Base-by-base conservation (phyloP, 2,113 vertebrate species). In the Cavia porcellus region DNA sequence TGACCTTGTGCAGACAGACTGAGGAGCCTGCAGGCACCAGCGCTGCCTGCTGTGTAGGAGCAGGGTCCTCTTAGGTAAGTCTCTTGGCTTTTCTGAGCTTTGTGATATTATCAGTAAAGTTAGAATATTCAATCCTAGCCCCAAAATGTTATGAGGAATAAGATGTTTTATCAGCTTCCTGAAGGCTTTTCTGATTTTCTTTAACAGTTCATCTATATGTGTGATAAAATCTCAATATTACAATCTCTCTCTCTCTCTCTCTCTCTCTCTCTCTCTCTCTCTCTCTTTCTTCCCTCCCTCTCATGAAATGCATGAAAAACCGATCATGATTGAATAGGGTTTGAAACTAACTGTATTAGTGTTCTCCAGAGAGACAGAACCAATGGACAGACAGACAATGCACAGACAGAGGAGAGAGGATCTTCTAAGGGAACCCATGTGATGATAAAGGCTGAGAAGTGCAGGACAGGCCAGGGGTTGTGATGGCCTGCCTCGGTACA, bases 111-210 rank as follows among this genome's bases (percentile, higher is more conserved):
- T 59, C 59, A 72, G 35, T 93, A 45, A 55, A 38, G 57, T 57
- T 28, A 22, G 59, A 32, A 86, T 82, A 68, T 62, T 66, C 61
- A 93, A 80, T 50, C 25, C 12, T 24, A 57, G 61, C 14, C 83
- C 17, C 3, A 91, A 28, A 86, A 52, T 22, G 25, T 45, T 57
- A 19, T 42, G 61, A 92, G 66, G 68, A 93, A 64, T 70, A 59
- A 57, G 42, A 30, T 35, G 15, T 14, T 85, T 57, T 61, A 30
- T 86, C 28, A 85, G 24, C 47, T 86, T 52, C 84, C 30, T 68
- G 61, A 91, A 61, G 12, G 81, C 24, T 77, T 87, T 89, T 89
- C 88, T 94, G 55, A 47, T 93, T 96, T 86, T 61, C 42, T 77
- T 77, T 83, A 77, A 64, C 8, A 77, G 59, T 86, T 88, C 4